Evolutionary conservation across 2,888 invertebrate genomes (phyloP).

Genomic region (Philhelius pedissequus): DNA sequence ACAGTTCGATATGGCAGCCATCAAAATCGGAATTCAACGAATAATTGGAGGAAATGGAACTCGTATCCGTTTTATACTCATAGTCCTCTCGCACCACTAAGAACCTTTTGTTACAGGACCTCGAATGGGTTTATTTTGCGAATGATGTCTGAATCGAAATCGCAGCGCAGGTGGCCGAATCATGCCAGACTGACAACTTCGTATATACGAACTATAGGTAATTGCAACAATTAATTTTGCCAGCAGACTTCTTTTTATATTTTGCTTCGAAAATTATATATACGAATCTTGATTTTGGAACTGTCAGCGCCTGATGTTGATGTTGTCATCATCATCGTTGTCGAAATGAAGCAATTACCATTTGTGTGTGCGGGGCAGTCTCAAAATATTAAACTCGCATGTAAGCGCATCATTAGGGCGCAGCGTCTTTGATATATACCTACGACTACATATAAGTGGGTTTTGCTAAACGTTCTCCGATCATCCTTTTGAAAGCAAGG

Average conservation of each 20-base stretch:
- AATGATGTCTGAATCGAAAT: conserved; percentile 1
- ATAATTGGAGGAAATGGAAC: conserved; percentile 51
- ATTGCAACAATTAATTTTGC: conserved; percentile 59
- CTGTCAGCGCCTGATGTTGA: conserved; percentile 47
- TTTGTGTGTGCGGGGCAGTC: conserved; percentile 6
- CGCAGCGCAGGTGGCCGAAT: conserved; percentile 47
- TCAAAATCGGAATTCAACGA: conserved; percentile 13
- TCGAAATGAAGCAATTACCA: conserved; percentile 62
- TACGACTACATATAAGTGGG: conserved; percentile 39
- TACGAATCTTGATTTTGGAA: conserved; percentile 42
- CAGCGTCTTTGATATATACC: too few relatives aligned
- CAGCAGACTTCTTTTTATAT: not conserved
- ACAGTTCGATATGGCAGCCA: not conserved
- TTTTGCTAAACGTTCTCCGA: conserved; percentile 59
- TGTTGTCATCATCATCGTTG: not conserved
- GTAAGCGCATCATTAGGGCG: conserved; percentile 48
- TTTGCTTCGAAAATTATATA: conserved; percentile 59
- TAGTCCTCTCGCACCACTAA: not conserved
- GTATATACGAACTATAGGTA: conserved; percentile 9
- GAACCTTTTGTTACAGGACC: conserved; percentile 11
- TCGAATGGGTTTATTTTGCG: conserved; percentile 16
- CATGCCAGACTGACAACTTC: not conserved
- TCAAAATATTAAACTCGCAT: conserved; percentile 57
- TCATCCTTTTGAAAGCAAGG: conserved; percentile 32
- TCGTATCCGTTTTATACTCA: conserved; percentile 1